These are phyloP conservation scores for Mylabris sibirica DNA, from an alignment of 2,888 invertebrate species.

Conservation along the genomic window DNA sequence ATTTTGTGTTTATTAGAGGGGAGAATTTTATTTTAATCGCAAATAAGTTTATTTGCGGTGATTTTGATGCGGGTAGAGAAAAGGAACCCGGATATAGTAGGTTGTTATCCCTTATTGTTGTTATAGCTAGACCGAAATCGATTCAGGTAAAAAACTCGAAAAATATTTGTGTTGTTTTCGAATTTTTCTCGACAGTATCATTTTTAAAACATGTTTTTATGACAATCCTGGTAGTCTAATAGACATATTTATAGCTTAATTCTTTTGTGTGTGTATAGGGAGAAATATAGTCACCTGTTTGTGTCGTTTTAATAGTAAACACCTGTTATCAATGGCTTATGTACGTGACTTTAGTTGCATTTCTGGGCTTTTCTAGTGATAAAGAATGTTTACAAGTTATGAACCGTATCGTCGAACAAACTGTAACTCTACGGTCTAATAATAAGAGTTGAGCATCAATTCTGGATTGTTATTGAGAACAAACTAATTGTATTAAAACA, in stretches of 20 bases:
- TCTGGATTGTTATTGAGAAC: constrained; percentile 5
- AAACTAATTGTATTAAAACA: not conserved
- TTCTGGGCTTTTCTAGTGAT: not conserved
- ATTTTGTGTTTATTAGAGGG: not conserved
- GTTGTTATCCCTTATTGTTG: not conserved
- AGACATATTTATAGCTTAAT: constrained; percentile 26
- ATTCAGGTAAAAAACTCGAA: constrained; percentile 1
- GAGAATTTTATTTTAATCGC: constrained; percentile 4
- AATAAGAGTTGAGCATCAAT: constrained; percentile 12
- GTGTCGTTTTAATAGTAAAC: not conserved
- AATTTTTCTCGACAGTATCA: not conserved
- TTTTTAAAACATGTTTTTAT: not conserved
- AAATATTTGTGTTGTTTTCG: not conserved
- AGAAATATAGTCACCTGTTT: not conserved
- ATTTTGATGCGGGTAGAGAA: constrained; percentile 27
- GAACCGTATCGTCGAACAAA: constrained; percentile 2
- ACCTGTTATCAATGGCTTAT: constrained; percentile 11
- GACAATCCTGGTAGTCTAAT: constrained; percentile 2
- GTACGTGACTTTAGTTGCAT: constrained; percentile 21
- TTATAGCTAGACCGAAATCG: not conserved
- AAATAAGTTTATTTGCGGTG: constrained; percentile 9
- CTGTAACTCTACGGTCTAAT: constrained; percentile 6
- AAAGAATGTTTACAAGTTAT: constrained; percentile 9
- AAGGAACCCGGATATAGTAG: constrained; percentile 24
- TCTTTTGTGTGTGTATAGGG: not conserved